Conservation (phyloP, 2,797 vertebrate genomes). For the Streptopelia turtur region DNA sequence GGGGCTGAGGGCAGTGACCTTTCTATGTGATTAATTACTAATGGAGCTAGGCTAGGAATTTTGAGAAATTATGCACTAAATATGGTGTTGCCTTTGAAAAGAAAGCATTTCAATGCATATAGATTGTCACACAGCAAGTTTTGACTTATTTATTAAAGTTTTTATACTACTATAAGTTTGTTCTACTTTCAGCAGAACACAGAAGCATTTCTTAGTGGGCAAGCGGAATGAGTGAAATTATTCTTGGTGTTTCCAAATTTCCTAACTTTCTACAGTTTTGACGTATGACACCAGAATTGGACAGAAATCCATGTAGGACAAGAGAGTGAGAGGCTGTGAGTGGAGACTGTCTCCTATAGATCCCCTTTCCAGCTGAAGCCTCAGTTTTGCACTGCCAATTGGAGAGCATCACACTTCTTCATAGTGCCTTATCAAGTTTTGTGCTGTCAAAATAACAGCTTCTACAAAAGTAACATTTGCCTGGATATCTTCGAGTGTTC, state of each 20-base stretch:
- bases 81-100: neutral
- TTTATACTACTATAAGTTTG: neutral
- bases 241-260: neutral
- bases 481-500: neutral
- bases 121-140: neutral
- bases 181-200: neutral
- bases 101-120: neutral
- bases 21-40: constrained; percentile 4
- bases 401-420: neutral
- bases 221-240: neutral
- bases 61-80: neutral
- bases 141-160: neutral
- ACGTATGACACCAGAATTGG: neutral
- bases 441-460: constrained; percentile 60
- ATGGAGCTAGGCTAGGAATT: neutral
- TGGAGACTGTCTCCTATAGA: neutral
- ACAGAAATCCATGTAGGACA: neutral
- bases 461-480: constrained; percentile 46
- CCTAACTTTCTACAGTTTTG: neutral
- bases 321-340: neutral
- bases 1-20: neutral
- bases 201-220: neutral
- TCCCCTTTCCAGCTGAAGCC: neutral
- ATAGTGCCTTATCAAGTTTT: constrained; percentile 20
- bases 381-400: neutral